These are phyloP conservation scores for Drosophila hamatofila DNA, from an alignment of 2,888 invertebrate species.

Conservation along the genomic window DNA sequence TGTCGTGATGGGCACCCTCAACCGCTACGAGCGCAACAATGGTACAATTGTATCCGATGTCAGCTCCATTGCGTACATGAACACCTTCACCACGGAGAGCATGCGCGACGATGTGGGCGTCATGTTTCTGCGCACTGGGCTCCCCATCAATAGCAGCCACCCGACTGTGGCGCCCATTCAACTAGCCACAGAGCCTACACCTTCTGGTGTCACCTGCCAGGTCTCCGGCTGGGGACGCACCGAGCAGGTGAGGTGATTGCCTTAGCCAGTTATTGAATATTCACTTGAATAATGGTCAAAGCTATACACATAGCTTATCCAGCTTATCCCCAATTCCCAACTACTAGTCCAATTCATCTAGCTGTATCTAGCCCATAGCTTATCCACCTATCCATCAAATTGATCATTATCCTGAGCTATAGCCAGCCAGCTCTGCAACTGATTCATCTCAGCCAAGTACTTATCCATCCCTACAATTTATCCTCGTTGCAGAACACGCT, in stretches of 20 bases:
- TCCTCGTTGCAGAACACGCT: constrained; percentile 48
- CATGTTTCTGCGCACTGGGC: constrained; percentile 72
- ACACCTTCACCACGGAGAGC: constrained; percentile 74
- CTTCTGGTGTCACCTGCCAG: constrained; percentile 72
- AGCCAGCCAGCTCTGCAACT: no score
- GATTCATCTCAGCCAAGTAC: no score
- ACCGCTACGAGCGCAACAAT: constrained; percentile 73
- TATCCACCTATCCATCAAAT: no score
- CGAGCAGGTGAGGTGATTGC: constrained; percentile 57
- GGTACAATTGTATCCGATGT: constrained; percentile 81
- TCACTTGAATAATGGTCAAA: not conserved
- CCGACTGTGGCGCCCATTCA: constrained; percentile 71
- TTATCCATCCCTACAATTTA: not conserved
- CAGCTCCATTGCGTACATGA: constrained; percentile 73
- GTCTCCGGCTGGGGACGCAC: constrained; percentile 84
- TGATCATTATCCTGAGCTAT: no score
- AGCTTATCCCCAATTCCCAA: no score
- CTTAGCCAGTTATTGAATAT: no score
- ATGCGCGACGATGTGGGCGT: constrained; percentile 83
- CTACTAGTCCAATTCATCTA: no score
- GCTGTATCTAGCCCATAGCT: no score
- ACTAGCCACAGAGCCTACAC: constrained; percentile 53
- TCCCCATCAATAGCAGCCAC: constrained; percentile 67
- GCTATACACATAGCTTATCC: not conserved
- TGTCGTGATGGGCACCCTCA: constrained; percentile 83